Evolutionary conservation across 2,113 vertebrate genomes (phyloP).

Genomic region (Ictalurus furcatus): DNA sequence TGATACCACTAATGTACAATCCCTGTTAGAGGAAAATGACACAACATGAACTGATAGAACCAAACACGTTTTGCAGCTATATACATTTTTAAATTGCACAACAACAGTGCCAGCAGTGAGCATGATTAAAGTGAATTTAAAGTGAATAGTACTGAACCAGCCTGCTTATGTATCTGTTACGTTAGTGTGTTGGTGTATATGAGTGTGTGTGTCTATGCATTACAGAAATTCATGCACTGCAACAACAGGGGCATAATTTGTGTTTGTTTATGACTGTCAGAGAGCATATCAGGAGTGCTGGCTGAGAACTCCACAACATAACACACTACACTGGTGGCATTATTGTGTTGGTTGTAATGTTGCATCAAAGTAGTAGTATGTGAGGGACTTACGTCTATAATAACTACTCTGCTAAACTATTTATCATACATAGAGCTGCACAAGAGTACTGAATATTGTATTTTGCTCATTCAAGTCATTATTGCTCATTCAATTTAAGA

Average conservation of each 20-base stretch:
- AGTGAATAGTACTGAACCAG: not conserved
- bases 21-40: conserved; percentile 72
- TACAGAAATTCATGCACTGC: not conserved
- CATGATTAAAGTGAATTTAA: not conserved
- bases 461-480: not conserved
- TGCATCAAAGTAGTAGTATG: not conserved
- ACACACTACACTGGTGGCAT: not conserved
- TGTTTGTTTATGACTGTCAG: conserved; percentile 12
- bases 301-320: not conserved
- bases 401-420: not conserved
- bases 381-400: not conserved
- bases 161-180: not conserved
- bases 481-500: not conserved
- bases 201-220: not conserved
- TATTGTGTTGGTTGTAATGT: not conserved
- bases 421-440: not conserved
- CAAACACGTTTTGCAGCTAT: not conserved
- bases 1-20: conserved; percentile 88
- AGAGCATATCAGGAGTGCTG: not conserved
- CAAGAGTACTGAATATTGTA: not conserved
- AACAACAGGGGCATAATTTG: not conserved
- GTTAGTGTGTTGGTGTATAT: not conserved
- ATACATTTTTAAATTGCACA: not conserved
- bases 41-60: not conserved
- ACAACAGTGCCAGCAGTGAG: not conserved